These are phyloP conservation scores for Stegodyphus mimosarum DNA, from an alignment of 1,140 invertebrate species.

Conservation along the genomic window DNA sequence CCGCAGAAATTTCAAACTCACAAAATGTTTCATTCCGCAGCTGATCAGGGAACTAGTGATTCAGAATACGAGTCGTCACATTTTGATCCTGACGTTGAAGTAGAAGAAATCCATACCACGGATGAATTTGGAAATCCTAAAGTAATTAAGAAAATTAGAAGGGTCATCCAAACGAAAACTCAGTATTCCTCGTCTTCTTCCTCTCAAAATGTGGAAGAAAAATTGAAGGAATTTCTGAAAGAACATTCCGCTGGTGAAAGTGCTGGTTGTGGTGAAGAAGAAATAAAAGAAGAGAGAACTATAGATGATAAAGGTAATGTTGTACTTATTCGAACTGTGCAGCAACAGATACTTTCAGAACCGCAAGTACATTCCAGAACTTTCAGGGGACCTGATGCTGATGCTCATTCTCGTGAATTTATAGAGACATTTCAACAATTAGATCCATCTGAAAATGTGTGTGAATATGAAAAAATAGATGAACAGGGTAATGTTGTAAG, in stretches of 20 bases:
- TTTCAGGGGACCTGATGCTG: conserved; percentile 56
- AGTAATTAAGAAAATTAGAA: conserved; percentile 30
- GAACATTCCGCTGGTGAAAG: conserved; percentile 29
- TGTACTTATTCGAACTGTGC: conserved; percentile 38
- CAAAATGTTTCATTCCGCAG: background rate
- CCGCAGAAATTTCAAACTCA: background rate
- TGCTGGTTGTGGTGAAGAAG: conserved; percentile 39
- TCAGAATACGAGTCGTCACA: conserved; percentile 19
- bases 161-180: conserved; percentile 13
- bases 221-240: conserved; percentile 58
- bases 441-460: conserved; percentile 28
- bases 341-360: conserved; percentile 41
- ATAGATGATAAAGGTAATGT: conserved; percentile 62
- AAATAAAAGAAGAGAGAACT: conserved; percentile 56
- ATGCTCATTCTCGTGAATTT: conserved; percentile 31
- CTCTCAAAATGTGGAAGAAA: conserved; percentile 58
- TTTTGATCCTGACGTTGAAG: conserved; percentile 51
- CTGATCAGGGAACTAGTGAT: background rate
- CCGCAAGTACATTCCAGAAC: conserved; percentile 46
- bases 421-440: conserved; percentile 32
- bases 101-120: conserved; percentile 48
- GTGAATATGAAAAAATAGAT: conserved; percentile 51
- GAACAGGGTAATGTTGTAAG: conserved; percentile 44
- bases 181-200: conserved; percentile 55
- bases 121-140: conserved; percentile 55